phyloP scores from a whole-genome alignment of 2,888 invertebrate species.

The Germaria angustata region DNA sequence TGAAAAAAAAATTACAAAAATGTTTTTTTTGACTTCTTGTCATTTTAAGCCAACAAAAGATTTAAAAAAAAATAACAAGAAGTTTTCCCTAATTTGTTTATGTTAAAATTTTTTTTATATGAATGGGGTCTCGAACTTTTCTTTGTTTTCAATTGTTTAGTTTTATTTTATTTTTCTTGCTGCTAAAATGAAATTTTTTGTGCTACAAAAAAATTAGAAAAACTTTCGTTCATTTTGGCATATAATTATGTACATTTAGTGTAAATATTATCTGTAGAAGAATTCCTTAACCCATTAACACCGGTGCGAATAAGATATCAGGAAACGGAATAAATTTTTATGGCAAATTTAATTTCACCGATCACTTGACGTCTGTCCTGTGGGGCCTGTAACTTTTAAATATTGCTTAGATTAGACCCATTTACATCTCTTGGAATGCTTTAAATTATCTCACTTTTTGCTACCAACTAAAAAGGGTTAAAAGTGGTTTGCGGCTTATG shows the following conservation, averaged over 20 bases:
- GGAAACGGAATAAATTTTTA: not conserved
- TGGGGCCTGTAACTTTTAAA: no score
- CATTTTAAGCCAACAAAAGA: slow-evolving; percentile 41
- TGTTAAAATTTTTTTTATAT: slow-evolving; percentile 60
- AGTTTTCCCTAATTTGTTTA: slow-evolving; percentile 66
- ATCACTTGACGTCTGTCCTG: no score
- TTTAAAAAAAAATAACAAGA: no score
- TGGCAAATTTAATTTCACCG: no score
- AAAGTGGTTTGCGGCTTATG: not conserved
- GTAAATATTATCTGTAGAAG: slow-evolving; percentile 5
- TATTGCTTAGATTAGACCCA: no score
- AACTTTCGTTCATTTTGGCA: slow-evolving; percentile 55
- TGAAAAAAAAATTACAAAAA: slow-evolving; percentile 5
- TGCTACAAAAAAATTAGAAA: not conserved
- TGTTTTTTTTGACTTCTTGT: slow-evolving; percentile 31
- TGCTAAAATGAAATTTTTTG: slow-evolving; percentile 45
- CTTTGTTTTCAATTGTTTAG: slow-evolving; percentile 52
- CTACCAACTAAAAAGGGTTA: no score
- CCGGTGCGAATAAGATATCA: not conserved
- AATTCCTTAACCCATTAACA: not conserved
- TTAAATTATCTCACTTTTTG: no score
- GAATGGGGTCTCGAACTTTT: slow-evolving; percentile 62
- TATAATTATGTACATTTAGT: slow-evolving; percentile 57
- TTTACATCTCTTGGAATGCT: no score
- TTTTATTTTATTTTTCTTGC: not conserved